These are phyloP conservation scores for Eulemur albifrons DNA, from an alignment of 2,797 vertebrate genomes.

Conservation along the genomic window DNA sequence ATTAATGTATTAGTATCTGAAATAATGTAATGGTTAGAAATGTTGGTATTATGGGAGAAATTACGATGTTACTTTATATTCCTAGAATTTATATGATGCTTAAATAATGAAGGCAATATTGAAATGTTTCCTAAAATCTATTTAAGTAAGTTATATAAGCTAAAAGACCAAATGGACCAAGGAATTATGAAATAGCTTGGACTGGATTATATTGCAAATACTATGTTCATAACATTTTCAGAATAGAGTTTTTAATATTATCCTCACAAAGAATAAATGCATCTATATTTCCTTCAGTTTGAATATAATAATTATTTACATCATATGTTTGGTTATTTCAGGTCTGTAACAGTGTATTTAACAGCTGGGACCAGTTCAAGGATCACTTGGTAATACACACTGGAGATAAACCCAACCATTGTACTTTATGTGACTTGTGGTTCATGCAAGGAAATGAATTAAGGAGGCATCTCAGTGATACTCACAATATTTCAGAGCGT, in stretches of 20 bases:
- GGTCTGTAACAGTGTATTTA: slow-evolving; percentile 98
- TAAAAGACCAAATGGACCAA: slow-evolving; percentile 39
- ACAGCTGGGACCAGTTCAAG: slow-evolving; percentile 99
- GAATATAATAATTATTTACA: slow-evolving; percentile 45
- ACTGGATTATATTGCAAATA: not conserved
- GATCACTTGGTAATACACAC: slow-evolving; percentile 97
- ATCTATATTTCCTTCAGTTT: not conserved
- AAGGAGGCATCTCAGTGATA: slow-evolving; percentile 90
- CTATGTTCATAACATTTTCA: slow-evolving; percentile 25
- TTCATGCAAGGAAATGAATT: slow-evolving; percentile 96
- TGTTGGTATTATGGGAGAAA: not conserved
- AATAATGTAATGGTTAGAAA: slow-evolving; percentile 4
- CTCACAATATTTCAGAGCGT: slow-evolving; percentile 89
- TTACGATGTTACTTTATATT: slow-evolving; percentile 13
- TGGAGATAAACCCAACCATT: slow-evolving; percentile 97
- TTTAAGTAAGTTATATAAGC: not conserved
- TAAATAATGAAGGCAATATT: slow-evolving; percentile 2
- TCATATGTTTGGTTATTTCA: slow-evolving; percentile 80
- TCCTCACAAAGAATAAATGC: slow-evolving; percentile 4
- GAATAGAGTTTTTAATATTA: not conserved
- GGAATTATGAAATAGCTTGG: slow-evolving; percentile 27
- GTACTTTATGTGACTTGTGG: slow-evolving; percentile 97
- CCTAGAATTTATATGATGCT: slow-evolving; percentile 14
- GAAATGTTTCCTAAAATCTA: slow-evolving; percentile 15
- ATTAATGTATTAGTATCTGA: not conserved